Base-by-base conservation (phyloP, 2,113 vertebrate genomes). In the Sitta europaea region DNA sequence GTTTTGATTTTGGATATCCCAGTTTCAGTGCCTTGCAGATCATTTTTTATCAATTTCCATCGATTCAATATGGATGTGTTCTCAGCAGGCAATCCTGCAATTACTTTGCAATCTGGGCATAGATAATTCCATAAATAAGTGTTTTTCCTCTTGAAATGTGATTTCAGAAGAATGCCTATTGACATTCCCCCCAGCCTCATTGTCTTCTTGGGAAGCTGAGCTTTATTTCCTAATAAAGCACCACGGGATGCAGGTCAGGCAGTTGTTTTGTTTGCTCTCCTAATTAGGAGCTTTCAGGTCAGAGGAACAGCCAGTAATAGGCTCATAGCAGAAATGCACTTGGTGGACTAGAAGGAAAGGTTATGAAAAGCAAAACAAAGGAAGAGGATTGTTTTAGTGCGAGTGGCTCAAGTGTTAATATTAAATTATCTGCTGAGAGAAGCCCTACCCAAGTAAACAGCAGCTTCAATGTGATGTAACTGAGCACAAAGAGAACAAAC, bases 131-230 rank as follows among this genome's bases (percentile, higher is more conserved):
- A 75, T 70, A 94, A 93, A 90, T 95, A 77, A 95, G 90, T 92
- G 66, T 48, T 63, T 94, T 96, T 96, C 73, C 87, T 86, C 85
- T 93, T 90, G 86, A 96, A 96, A 93, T 93, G 85, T 94, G 59
- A 94, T 93, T 94, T 87, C 48, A 67, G 78, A 55, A 21, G 67
- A 94, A 83, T 88, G 10, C 35, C 57, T 90, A 22, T 62, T 87
- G 77, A 59, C 66, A 86, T 88, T 95, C 91, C 91, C 67, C 48
- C 38, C 85, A 67, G 85, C 65, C 83, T 48, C 76, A 58, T 17
- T 47, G 45, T 43, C 63, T 28, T 45, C 54, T 51, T 27, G 10
- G 74, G 53, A 93, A 83, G 75, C 47, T 55, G 43, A 88, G 21
- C 23, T 88, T 88, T 95, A 67, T 79, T 80, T 83, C 31, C 75